phyloP scores from a whole-genome alignment of 2,113 vertebrate genomes.

The Trichomycterus rosablanca region DNA sequence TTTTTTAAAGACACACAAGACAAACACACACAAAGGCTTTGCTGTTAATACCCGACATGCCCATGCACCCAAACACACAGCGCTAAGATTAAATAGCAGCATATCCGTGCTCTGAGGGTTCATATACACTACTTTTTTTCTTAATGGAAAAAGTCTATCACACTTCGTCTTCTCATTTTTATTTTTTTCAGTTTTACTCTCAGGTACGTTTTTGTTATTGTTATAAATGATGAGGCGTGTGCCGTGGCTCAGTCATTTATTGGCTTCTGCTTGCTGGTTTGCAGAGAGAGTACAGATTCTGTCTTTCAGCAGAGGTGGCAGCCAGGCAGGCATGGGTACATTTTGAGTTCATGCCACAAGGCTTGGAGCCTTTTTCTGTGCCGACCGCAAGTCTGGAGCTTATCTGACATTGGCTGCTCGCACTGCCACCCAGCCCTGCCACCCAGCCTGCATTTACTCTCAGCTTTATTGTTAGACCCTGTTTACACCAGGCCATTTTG shows the following conservation, averaged over 20 bases:
- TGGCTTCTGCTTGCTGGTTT: conserved; percentile 27
- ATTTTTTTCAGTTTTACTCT: neutral
- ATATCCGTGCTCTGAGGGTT: no score
- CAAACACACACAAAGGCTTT: no score
- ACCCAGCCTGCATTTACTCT: neutral
- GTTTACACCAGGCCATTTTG: no score
- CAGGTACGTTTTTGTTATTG: neutral
- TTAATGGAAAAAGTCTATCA: no score
- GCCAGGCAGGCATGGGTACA: conserved; percentile 33
- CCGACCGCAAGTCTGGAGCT: conserved; percentile 27
- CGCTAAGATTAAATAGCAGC: no score
- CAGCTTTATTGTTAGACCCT: conserved; percentile 16
- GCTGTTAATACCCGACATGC: no score
- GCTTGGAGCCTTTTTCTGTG: conserved; percentile 11
- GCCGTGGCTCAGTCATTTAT: conserved; percentile 15
- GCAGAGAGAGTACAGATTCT: conserved; percentile 42
- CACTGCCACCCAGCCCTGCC: conserved; percentile 25
- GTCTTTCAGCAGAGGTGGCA: conserved; percentile 31
- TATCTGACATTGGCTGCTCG: conserved; percentile 18
- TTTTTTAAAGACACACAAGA: no score
- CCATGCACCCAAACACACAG: no score
- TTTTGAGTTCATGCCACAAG: conserved; percentile 29
- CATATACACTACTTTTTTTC: no score
- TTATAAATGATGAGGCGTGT: conserved; percentile 3
- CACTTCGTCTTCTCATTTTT: neutral